Percentiles rank a stretch among this genome's conserved stretches.
phyloP scores from a whole-genome alignment of 1,140 invertebrate species.

The Heterodera schachtii region DNA sequence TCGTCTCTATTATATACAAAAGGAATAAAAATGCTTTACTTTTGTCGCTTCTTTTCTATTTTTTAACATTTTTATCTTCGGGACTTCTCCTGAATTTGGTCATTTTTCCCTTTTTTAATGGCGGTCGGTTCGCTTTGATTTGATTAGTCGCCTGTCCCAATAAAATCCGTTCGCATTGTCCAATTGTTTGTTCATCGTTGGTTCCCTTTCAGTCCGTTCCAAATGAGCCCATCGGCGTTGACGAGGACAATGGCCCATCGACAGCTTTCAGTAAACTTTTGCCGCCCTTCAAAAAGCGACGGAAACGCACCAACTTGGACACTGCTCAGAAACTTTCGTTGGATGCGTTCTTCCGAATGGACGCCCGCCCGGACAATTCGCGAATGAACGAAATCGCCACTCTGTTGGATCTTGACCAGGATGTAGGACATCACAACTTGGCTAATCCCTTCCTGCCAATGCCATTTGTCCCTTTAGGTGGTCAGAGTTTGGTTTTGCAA shows the following conservation, averaged over 20 bases:
- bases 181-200: neutral
- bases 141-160: no score
- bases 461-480: slow-evolving; percentile 51
- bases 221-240: neutral
- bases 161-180: no score
- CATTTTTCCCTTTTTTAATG: no score
- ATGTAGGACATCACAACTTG: slow-evolving; percentile 66
- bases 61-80: no score
- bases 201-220: neutral
- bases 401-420: slow-evolving; percentile 91
- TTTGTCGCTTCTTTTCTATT: no score
- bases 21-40: no score
- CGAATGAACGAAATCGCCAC: slow-evolving; percentile 90
- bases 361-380: slow-evolving; percentile 94
- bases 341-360: slow-evolving; percentile 89
- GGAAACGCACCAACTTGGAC: slow-evolving; percentile 96
- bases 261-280: slow-evolving; percentile 9
- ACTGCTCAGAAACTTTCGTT: slow-evolving; percentile 86
- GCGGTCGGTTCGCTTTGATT: neutral
- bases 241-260: neutral
- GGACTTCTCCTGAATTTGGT: no score
- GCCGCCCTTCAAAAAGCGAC: slow-evolving; percentile 75
- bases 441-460: neutral
- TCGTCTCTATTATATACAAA: no score
- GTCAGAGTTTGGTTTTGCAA: slow-evolving; percentile 96